Evolutionary conservation across 2,888 invertebrate species (phyloP).

Genomic region (Apomyelois bistriatella): DNA sequence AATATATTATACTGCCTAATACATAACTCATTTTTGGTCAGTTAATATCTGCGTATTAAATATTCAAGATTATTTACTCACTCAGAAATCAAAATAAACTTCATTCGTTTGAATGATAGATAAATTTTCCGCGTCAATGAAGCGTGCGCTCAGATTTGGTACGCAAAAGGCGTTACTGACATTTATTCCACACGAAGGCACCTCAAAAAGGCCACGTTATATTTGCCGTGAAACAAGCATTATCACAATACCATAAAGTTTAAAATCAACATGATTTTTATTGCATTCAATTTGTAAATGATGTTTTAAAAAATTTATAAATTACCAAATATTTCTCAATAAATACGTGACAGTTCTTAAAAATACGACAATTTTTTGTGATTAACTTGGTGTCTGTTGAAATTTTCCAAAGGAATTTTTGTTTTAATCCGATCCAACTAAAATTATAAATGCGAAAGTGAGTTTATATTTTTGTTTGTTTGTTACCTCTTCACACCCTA

Average conservation of each 20-base stretch:
- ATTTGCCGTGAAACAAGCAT: neutral
- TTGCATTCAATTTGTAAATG: neutral
- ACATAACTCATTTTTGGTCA: too few relatives aligned
- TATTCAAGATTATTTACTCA: too few relatives aligned
- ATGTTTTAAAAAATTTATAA: neutral
- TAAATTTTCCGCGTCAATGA: neutral
- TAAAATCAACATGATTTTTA: neutral
- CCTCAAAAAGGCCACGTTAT: neutral
- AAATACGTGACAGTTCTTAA: neutral
- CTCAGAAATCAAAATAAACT: too few relatives aligned
- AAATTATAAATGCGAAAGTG: too few relatives aligned
- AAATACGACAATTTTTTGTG: too few relatives aligned
- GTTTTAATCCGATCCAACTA: too few relatives aligned
- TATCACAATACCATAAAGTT: neutral
- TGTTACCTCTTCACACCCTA: too few relatives aligned
- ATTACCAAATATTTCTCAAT: neutral
- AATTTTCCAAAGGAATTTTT: too few relatives aligned
- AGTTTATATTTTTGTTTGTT: too few relatives aligned
- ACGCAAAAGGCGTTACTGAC: constrained; percentile 1
- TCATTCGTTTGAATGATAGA: neutral
- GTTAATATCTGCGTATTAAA: too few relatives aligned
- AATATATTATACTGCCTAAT: too few relatives aligned
- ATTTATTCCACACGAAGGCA: constrained; percentile 5
- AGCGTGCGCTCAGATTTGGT: neutral
- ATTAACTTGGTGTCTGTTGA: too few relatives aligned